Percentiles rank a stretch among this genome's conserved stretches.
Conservation (phyloP, 2,113 vertebrate species). For the Hemibagrus wyckioides region DNA sequence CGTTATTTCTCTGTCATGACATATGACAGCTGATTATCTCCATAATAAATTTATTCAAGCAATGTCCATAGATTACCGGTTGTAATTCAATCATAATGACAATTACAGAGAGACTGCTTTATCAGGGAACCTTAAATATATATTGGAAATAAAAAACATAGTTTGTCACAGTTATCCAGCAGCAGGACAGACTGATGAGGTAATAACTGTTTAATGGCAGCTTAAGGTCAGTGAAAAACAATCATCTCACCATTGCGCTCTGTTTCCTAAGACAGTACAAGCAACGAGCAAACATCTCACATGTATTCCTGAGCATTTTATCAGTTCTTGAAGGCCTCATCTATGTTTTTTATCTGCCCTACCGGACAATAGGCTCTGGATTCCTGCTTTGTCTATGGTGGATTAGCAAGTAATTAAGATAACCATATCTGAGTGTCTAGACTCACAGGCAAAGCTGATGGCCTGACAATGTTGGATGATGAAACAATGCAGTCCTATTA, state of each 20-base stretch:
- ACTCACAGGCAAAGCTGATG: conserved; percentile 53
- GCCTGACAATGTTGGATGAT: conserved; percentile 47
- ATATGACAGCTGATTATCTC: neutral
- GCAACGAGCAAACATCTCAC: conserved; percentile 61
- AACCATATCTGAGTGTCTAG: conserved; percentile 70
- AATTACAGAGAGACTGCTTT: neutral
- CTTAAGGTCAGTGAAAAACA: neutral
- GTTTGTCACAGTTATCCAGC: conserved; percentile 10
- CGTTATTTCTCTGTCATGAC: neutral
- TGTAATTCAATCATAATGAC: neutral
- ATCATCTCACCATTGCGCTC: conserved; percentile 22
- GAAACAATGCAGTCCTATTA: conserved; percentile 63
- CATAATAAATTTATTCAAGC: neutral
- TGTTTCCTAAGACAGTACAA: conserved; percentile 65
- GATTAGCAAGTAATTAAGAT: conserved; percentile 68
- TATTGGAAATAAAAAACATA: neutral
- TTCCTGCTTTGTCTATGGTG: conserved; percentile 58
- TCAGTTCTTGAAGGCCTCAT: conserved; percentile 66
- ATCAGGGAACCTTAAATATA: neutral
- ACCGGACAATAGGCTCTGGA: conserved; percentile 66
- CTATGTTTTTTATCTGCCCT: conserved; percentile 61
- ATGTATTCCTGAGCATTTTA: conserved; percentile 63
- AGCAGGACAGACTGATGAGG: neutral
- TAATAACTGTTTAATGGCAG: conserved; percentile 37
- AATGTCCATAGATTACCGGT: neutral